phyloP scores from a whole-genome alignment of 2,113 vertebrate genomes.

The Psephotus haematonotus region DNA sequence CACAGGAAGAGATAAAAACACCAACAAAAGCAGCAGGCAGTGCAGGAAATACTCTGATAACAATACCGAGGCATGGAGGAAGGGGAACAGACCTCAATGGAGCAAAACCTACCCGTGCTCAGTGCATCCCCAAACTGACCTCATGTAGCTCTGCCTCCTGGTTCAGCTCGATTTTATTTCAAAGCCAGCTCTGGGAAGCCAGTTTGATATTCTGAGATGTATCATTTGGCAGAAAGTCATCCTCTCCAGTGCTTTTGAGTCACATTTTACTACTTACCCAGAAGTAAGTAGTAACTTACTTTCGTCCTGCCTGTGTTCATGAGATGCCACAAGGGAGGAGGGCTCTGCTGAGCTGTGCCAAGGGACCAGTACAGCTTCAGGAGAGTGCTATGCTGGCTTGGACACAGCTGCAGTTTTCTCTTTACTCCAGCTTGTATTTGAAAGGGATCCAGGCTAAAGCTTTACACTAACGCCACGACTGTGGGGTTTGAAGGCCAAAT shows the following conservation, averaged over 20 bases:
- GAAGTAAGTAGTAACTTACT: not conserved
- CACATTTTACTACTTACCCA: not conserved
- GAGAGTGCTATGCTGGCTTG: not conserved
- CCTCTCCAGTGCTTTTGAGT: not conserved
- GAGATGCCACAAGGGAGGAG: not conserved
- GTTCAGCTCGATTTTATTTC: not conserved
- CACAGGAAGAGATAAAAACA: constrained; percentile 35
- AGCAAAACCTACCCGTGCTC: not conserved
- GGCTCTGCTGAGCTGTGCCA: rapidly evolving
- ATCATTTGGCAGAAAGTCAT: not conserved
- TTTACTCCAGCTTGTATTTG: not conserved
- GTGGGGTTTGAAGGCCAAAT: not conserved
- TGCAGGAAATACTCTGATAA: constrained; percentile 36
- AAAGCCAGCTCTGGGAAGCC: not conserved
- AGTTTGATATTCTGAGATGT: not conserved
- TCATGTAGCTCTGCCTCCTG: not conserved
- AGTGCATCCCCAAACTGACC: not conserved
- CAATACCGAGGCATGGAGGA: not conserved
- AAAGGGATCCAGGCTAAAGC: not conserved
- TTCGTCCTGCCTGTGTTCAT: not conserved
- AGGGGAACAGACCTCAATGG: not conserved
- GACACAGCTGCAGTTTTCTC: not conserved
- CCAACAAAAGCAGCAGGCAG: not conserved
- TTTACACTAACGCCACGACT: not conserved
- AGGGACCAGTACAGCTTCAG: not conserved